phyloP scores from a whole-genome alignment of 2,888 invertebrate genomes.

The Tinea semifulvella region DNA sequence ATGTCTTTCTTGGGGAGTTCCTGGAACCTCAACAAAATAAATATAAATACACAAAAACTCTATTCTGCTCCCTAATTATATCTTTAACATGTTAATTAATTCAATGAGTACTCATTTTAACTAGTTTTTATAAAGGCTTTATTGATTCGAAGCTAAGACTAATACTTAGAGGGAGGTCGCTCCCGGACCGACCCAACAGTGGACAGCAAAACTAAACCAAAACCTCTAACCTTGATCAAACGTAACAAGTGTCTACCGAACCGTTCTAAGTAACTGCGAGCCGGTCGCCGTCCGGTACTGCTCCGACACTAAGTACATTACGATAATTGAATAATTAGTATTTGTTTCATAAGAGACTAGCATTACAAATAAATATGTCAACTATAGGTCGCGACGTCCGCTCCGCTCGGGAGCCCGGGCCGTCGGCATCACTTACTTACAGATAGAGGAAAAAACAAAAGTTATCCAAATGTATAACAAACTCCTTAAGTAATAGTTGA shows the following conservation, averaged over 20 bases:
- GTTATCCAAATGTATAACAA: slow-evolving; percentile 67
- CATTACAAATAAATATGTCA: slow-evolving; percentile 66
- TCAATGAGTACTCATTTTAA: slow-evolving; percentile 57
- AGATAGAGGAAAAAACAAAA: slow-evolving; percentile 58
- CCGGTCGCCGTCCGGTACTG: slow-evolving; percentile 33
- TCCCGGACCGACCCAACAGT: not conserved
- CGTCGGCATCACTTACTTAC: slow-evolving; percentile 56
- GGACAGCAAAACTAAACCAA: slow-evolving; percentile 1
- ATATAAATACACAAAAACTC: slow-evolving; percentile 55
- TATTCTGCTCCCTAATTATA: slow-evolving; percentile 60
- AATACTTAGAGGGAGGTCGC: slow-evolving; percentile 53
- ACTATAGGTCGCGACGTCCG: slow-evolving; percentile 35
- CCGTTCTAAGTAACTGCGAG: not conserved
- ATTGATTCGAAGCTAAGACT: slow-evolving; percentile 66
- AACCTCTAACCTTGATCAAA: too few relatives aligned
- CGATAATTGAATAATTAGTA: slow-evolving; percentile 67
- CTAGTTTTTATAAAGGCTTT: too few relatives aligned
- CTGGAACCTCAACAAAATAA: slow-evolving; percentile 53
- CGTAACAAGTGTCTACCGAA: not conserved
- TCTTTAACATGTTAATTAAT: slow-evolving; percentile 56
- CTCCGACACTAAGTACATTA: slow-evolving; percentile 60
- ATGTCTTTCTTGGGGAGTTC: slow-evolving; percentile 65
- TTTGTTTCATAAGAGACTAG: slow-evolving; percentile 67
- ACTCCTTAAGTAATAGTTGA: slow-evolving; percentile 63
- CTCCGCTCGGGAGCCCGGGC: slow-evolving; percentile 1